Percentiles rank a stretch among this genome's conserved stretches.
phyloP scores from a whole-genome alignment of 2,113 vertebrate genomes.

The Menura novaehollandiae region DNA sequence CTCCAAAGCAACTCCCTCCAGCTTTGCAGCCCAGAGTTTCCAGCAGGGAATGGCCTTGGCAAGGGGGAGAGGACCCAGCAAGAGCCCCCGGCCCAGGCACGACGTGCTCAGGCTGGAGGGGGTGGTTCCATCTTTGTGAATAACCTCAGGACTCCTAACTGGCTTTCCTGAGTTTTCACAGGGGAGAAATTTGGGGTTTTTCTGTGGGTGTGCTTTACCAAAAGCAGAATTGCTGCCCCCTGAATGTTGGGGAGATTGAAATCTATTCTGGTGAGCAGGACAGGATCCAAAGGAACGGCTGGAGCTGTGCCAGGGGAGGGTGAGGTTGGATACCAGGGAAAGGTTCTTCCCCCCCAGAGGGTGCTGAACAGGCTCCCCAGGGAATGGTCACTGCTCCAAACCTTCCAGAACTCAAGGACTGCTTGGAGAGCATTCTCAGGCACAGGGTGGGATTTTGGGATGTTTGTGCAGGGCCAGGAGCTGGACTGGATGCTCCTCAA shows the following conservation, averaged over 20 bases:
- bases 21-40: neutral
- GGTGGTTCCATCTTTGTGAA: fast-evolving
- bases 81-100: neutral
- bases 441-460: neutral
- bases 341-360: neutral
- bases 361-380: neutral
- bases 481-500: neutral
- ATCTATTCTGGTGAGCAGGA: neutral
- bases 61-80: neutral
- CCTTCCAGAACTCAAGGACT: neutral
- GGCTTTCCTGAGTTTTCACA: neutral
- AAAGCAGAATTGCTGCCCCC: neutral
- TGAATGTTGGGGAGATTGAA: neutral
- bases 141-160: neutral
- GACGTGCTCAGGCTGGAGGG: fast-evolving
- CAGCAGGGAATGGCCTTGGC: conserved; percentile 27
- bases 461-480: neutral
- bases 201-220: fast-evolving
- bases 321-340: neutral
- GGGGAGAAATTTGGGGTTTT: neutral
- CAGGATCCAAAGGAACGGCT: neutral
- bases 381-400: neutral
- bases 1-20: neutral
- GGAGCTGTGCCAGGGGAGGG: neutral
- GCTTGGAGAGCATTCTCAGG: neutral